Evolutionary conservation across 2,113 vertebrate genomes (phyloP).

Genomic region (Pangasianodon hypophthalmus): DNA sequence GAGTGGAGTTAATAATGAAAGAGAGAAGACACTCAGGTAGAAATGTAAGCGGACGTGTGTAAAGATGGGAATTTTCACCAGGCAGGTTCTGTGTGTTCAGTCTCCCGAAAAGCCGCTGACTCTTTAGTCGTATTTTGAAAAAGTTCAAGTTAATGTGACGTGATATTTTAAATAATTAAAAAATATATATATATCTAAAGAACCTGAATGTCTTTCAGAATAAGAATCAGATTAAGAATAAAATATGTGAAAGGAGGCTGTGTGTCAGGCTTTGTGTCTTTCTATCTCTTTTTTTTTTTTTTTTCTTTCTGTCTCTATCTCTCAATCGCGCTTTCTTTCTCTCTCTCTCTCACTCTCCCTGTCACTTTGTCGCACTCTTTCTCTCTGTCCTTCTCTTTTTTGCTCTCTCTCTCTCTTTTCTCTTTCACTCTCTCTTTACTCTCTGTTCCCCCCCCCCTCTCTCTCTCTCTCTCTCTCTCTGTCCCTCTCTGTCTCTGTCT

Average conservation of each 20-base stretch:
- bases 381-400: background rate
- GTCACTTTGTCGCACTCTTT: fast-evolving
- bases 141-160: too few species aligned
- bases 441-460: background rate
- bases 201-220: background rate
- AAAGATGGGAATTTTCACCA: background rate
- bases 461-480: background rate
- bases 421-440: background rate
- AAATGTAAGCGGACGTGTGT: background rate
- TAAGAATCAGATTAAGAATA: background rate
- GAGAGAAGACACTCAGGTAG: background rate
- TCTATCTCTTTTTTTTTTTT: background rate
- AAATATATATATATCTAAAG: too few species aligned
- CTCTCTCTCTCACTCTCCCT: background rate
- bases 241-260: background rate
- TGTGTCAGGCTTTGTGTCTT: background rate
- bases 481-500: background rate
- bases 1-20: background rate
- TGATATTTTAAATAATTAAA: too few species aligned
- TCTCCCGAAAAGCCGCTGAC: background rate
- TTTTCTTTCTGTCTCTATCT: background rate
- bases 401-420: background rate
- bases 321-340: too few species aligned
- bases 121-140: too few species aligned
- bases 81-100: background rate